Percentiles rank a stretch among this genome's conserved stretches.
Evolutionary conservation across 2,888 invertebrate genomes (phyloP).

Genomic region (Yponomeuta evonymella): DNA sequence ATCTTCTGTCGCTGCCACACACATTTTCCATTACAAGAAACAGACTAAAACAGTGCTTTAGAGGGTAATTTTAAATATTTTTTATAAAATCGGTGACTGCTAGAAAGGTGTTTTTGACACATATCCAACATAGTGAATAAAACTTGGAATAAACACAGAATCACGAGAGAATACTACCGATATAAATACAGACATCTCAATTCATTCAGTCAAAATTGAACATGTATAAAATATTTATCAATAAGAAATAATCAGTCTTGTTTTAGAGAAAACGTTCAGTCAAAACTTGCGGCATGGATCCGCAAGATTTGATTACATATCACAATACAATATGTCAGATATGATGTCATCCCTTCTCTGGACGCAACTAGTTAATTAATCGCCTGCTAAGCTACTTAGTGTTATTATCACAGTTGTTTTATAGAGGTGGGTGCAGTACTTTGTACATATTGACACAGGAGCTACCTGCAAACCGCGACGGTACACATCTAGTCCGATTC

Average conservation of each 20-base stretch:
- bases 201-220: conserved; percentile 74
- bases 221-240: conserved; percentile 74
- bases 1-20: conserved; percentile 66
- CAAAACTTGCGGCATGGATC: conserved; percentile 52
- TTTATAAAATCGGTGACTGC: conserved; percentile 65
- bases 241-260: conserved; percentile 78
- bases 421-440: conserved; percentile 77
- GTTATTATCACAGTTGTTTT: conserved; percentile 77
- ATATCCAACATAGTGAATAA: conserved; percentile 73
- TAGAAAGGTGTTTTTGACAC: conserved; percentile 73
- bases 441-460: conserved; percentile 73
- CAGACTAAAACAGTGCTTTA: conserved; percentile 60
- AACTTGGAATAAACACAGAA: conserved; percentile 56
- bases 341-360: conserved; percentile 77
- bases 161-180: conserved; percentile 63
- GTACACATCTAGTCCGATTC: conserved; percentile 43
- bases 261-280: conserved; percentile 73
- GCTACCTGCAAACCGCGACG: conserved; percentile 63
- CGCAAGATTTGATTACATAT: conserved; percentile 62
- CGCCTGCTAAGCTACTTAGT: conserved; percentile 77
- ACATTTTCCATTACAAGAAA: conserved; percentile 65
- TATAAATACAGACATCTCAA: conserved; percentile 72
- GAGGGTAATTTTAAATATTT: conserved; percentile 51
- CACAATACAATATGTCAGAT: conserved; percentile 77
- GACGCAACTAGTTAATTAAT: conserved; percentile 76